These are phyloP conservation scores for Ichneumoninae sp. DNA, from an alignment of 2,888 invertebrate species.

Conservation along the genomic window DNA sequence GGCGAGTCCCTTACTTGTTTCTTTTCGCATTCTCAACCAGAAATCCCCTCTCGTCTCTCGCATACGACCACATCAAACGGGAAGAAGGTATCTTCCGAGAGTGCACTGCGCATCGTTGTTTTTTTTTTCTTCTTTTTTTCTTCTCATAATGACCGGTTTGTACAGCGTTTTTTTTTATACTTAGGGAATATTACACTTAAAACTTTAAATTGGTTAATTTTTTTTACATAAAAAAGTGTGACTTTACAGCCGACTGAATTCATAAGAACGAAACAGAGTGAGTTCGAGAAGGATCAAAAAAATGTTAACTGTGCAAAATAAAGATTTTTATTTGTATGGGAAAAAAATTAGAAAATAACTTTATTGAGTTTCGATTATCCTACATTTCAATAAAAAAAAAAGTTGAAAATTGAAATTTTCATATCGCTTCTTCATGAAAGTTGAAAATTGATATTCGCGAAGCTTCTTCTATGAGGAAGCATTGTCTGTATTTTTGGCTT, in stretches of 20 bases:
- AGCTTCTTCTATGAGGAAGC: no score
- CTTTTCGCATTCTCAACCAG: slow-evolving; percentile 21
- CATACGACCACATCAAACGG: slow-evolving; percentile 4
- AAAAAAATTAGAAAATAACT: not conserved
- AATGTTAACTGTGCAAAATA: not conserved
- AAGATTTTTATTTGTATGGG: not conserved
- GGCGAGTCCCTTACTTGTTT: slow-evolving; percentile 17
- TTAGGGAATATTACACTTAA: not conserved
- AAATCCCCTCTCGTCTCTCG: not conserved
- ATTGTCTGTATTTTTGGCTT: no score
- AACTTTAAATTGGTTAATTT: not conserved
- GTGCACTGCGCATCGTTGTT: not conserved
- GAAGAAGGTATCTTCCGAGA: slow-evolving; percentile 5
- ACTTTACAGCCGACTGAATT: not conserved
- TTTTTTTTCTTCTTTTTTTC: not conserved
- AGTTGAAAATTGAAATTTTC: no score
- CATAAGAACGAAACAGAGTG: not conserved
- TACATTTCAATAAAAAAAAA: not conserved
- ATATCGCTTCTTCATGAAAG: no score
- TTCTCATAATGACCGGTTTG: not conserved
- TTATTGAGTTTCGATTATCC: not conserved
- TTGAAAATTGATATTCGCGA: no score
- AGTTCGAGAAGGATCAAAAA: not conserved
- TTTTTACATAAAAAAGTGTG: not conserved
- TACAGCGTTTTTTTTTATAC: not conserved